Conservation (phyloP, 92 coral and sea anemone genomes). For the Galaxea fascicularis region DNA sequence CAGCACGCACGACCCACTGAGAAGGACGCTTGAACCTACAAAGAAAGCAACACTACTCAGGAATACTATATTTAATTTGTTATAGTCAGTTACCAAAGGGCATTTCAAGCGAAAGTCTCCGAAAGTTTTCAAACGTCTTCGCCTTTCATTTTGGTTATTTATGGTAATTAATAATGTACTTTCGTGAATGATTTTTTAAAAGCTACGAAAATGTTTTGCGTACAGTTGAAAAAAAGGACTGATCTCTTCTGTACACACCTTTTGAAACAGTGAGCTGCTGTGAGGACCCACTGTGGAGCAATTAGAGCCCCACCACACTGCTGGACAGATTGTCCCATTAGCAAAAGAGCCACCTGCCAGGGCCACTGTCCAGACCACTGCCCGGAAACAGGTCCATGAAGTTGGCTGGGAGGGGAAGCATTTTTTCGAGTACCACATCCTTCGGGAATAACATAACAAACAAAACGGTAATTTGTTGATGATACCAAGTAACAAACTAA, state of each 20-base stretch:
- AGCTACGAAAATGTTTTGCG: no score
- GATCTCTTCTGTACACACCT: constrained; percentile 45
- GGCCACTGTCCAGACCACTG: constrained; percentile 89
- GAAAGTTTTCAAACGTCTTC: no score
- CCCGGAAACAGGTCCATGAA: constrained; percentile 9
- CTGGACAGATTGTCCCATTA: constrained; percentile 74
- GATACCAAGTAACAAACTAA: not conserved
- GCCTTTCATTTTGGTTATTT: not conserved
- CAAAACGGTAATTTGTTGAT: not conserved
- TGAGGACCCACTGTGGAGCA: constrained; percentile 84
- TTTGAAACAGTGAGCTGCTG: constrained; percentile 90
- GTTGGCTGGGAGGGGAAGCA: constrained; percentile 5
- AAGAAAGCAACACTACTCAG: not conserved
- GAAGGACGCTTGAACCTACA: constrained; percentile 73
- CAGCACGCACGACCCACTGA: constrained; percentile 78
- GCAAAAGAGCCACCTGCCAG: constrained; percentile 86
- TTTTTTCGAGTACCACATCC: constrained; percentile 40
- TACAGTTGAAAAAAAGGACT: no score
- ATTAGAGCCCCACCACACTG: constrained; percentile 86
- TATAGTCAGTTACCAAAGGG: no score
- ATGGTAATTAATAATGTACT: no score
- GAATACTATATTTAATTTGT: not conserved
- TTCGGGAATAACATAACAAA: not conserved
- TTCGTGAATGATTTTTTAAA: no score
- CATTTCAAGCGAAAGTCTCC: no score